A percentile compares a stretch with the other conserved stretches of the same genome.
Conservation (phyloP, 2,113 vertebrate species). For the Ictalurus punctatus region DNA sequence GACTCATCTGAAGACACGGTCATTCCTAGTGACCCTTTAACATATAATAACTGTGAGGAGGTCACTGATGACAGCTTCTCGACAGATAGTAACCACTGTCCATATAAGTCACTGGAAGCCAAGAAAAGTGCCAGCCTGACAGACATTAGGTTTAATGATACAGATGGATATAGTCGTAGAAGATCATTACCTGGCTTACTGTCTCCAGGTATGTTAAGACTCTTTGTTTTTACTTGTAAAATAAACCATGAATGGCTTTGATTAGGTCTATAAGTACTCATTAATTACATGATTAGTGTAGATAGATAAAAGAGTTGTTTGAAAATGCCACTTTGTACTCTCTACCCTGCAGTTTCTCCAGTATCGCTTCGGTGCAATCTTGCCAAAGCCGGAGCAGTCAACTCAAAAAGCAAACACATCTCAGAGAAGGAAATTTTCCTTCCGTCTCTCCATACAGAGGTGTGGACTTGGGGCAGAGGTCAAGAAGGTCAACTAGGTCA, state of each 20-base stretch:
- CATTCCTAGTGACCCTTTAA: constrained; percentile 26
- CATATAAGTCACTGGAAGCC: constrained; percentile 75
- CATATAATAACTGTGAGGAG: constrained; percentile 30
- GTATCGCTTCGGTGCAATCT: neutral
- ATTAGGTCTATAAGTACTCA: neutral
- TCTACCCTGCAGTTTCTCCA: constrained; percentile 14
- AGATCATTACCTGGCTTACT: constrained; percentile 87
- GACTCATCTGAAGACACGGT: constrained; percentile 30
- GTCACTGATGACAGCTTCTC: constrained; percentile 7
- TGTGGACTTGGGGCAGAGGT: constrained; percentile 97
- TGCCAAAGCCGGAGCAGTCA: neutral
- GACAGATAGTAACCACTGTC: constrained; percentile 57
- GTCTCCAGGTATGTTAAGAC: constrained; percentile 78
- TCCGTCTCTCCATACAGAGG: constrained; percentile 88
- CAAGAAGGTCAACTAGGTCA: constrained; percentile 95
- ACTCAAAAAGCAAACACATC: constrained; percentile 71
- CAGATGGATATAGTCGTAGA: constrained; percentile 75
- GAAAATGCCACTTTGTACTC: neutral
- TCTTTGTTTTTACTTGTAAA: neutral
- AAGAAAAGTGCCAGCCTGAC: constrained; percentile 91
- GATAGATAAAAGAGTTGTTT: neutral
- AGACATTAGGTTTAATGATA: constrained; percentile 84
- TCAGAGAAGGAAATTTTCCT: constrained; percentile 75
- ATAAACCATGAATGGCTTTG: neutral
- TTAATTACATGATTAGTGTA: neutral